Percentiles rank a stretch among this genome's conserved stretches.
Evolutionary conservation across 2,888 invertebrate species (phyloP).

Genomic region (Caenorhabditis sulstoni): DNA sequence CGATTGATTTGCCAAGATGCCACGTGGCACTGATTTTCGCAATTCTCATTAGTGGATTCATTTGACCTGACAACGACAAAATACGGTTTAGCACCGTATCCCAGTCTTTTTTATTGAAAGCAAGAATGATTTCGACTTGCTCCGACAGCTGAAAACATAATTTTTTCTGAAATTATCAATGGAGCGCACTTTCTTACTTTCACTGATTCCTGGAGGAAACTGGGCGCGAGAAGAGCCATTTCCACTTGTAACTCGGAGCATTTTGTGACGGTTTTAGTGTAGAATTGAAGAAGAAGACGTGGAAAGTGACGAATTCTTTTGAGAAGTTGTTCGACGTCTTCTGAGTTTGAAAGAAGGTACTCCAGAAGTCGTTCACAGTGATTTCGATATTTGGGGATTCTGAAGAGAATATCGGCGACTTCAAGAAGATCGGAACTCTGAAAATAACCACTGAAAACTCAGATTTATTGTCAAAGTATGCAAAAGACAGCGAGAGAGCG

Average conservation of each 20-base stretch:
- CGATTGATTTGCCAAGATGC: slow-evolving; percentile 10
- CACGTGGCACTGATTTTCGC: slow-evolving; percentile 11
- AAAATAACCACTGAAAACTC: not conserved
- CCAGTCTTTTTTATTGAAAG: slow-evolving; percentile 5
- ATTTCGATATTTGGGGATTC: not conserved
- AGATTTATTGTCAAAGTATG: too few species aligned
- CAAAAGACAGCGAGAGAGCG: too few species aligned
- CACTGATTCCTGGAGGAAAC: not conserved
- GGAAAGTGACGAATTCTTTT: slow-evolving; percentile 3
- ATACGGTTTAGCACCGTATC: slow-evolving; percentile 4
- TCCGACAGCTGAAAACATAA: not conserved
- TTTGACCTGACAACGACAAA: too few species aligned
- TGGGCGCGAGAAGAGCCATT: slow-evolving; percentile 12
- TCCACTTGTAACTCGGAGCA: not conserved
- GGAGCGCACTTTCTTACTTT: not conserved
- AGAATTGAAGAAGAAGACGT: not conserved
- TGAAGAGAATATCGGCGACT: slow-evolving; percentile 7
- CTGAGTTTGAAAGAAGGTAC: not conserved
- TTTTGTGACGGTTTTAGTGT: not conserved
- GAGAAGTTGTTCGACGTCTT: not conserved
- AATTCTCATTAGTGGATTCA: not conserved
- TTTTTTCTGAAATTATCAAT: not conserved
- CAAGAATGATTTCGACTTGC: not conserved
- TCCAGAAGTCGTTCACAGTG: not conserved
- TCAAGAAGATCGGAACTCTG: slow-evolving; percentile 30